A percentile compares a stretch with the other conserved stretches of the same genome.
These are phyloP conservation scores for Trisateles emortualis DNA, from an alignment of 2,888 invertebrate genomes.

Conservation along the genomic window DNA sequence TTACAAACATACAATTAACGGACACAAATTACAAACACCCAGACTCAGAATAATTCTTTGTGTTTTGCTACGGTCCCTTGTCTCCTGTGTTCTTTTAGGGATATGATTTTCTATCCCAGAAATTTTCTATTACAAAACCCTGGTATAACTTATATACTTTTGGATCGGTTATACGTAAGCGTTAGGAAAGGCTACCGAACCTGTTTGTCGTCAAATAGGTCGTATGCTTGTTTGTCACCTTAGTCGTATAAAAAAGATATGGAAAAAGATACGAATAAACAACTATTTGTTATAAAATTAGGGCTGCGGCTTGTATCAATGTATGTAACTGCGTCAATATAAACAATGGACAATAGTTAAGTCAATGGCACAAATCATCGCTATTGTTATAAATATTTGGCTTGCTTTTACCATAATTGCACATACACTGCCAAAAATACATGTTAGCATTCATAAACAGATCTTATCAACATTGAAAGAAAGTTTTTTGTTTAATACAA, in stretches of 20 bases:
- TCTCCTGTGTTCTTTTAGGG: no score
- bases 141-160: no score
- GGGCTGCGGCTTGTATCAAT: conserved; percentile 11
- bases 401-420: conserved; percentile 30
- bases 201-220: no score
- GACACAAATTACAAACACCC: no score
- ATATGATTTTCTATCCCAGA: no score
- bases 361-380: conserved; percentile 51
- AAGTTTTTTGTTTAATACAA: conserved; percentile 23
- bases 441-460: conserved; percentile 18
- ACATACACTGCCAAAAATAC: conserved; percentile 39
- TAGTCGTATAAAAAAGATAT: background rate
- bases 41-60: no score
- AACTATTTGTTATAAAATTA: conserved; percentile 7
- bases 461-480: conserved; percentile 49
- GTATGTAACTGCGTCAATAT: conserved; percentile 46
- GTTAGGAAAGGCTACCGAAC: no score
- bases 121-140: no score
- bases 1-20: no score
- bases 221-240: no score
- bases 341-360: conserved; percentile 59
- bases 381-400: conserved; percentile 51
- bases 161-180: no score
- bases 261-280: background rate
- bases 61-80: no score